Base-by-base conservation (phyloP, 2,888 invertebrate species). In the Gisinianus flammeolus region DNA sequence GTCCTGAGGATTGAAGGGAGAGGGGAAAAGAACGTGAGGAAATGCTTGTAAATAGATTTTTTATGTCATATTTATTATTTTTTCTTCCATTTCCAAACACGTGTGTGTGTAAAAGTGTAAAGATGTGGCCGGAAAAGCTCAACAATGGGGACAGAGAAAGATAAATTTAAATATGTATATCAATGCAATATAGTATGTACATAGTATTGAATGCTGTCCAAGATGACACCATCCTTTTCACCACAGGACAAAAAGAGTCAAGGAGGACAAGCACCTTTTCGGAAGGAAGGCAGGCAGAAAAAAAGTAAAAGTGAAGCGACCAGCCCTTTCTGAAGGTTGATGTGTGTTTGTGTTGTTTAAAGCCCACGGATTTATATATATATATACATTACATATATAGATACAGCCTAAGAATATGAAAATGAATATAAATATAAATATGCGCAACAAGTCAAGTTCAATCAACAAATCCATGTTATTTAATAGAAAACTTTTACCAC, bases 381-480 rank as follows among this genome's bases (percentile, higher is more conserved):
- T n/a, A n/a, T n/a, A n/a, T n/a, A n/a, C n/a, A n/a, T n/a, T n/a
- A n/a, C n/a, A n/a, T n/a, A n/a, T n/a, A n/a, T n/a, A n/a, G n/a
- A n/a, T n/a, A n/a, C n/a, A n/a, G n/a, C n/a, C n/a, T n/a, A n/a
- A 44, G 44, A 44, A 44, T 44, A 16, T 44, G 16, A 44, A n/a
- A 62, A 26, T 24, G 10, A 62, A 62, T 26, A 26, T 28, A 1
- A 26, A 62, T 24, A 62, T 16, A 62, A 62, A 62, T 22, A 62
- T 26, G 28, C 4, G 62, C 62, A 62, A 62, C 62, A 62, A 62
- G 62, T 62, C 62, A 62, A 62, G 62, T 62, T 26, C 26, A 62
- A 62, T 62, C 62, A 62, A 62, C 24, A 10, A 12, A 26, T 24
- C 62, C 26, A 6, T 5, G n/a, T n/a, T n/a, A n/a, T n/a, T n/a